Conservation (phyloP, 2,797 vertebrate species). For the Rhinichthys osculus region DNA sequence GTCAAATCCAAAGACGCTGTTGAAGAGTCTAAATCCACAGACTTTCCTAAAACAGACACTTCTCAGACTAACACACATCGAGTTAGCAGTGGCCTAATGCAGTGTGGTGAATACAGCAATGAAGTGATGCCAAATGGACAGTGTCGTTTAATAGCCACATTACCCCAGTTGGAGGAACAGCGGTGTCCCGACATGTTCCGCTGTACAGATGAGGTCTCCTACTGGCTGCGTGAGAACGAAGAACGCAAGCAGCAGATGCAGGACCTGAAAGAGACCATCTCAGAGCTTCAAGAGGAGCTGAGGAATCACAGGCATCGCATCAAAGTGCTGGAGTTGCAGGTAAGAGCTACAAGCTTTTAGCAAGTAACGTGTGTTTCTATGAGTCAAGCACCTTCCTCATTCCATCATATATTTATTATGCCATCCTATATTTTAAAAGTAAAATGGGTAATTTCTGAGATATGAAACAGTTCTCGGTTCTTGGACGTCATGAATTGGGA, state of each 20-base stretch:
- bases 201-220: slow-evolving; percentile 80
- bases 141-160: slow-evolving; percentile 71
- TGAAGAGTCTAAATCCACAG: slow-evolving; percentile 37
- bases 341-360: slow-evolving; percentile 53
- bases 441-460: neutral
- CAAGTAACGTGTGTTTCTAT: neutral
- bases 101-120: slow-evolving; percentile 74
- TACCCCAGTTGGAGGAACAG: slow-evolving; percentile 75
- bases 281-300: slow-evolving; percentile 81
- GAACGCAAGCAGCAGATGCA: slow-evolving; percentile 81
- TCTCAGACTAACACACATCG: slow-evolving; percentile 40
- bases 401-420: neutral
- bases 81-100: slow-evolving; percentile 56
- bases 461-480: neutral
- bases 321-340: slow-evolving; percentile 80
- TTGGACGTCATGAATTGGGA: neutral
- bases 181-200: slow-evolving; percentile 84
- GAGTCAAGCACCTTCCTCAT: neutral
- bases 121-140: slow-evolving; percentile 70
- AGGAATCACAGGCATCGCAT: slow-evolving; percentile 79
- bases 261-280: slow-evolving; percentile 76
- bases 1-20: slow-evolving; percentile 12
- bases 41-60: slow-evolving; percentile 47
- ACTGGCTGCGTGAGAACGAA: slow-evolving; percentile 82
- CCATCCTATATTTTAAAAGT: neutral